phyloP scores from a whole-genome alignment of 2,113 vertebrate species.

The Syngnathus typhle region DNA sequence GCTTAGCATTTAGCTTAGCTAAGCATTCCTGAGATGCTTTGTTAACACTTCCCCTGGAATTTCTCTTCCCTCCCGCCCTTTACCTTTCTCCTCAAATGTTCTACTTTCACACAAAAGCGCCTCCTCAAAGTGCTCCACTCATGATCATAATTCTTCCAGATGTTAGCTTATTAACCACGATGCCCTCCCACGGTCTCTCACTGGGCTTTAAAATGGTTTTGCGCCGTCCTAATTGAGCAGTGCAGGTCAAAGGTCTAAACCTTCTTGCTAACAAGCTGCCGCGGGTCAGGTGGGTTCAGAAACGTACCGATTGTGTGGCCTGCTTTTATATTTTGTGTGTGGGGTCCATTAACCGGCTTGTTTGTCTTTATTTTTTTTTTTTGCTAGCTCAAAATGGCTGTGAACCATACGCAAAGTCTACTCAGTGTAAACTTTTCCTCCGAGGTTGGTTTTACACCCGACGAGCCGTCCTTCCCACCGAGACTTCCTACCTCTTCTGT shows the following conservation, averaged over 20 bases:
- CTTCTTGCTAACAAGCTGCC: slow-evolving; percentile 57
- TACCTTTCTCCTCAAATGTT: slow-evolving; percentile 51
- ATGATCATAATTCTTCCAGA: slow-evolving; percentile 68
- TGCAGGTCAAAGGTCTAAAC: slow-evolving; percentile 57
- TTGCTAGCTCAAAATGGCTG: not conserved
- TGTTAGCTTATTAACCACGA: slow-evolving; percentile 67
- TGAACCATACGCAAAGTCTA: not conserved
- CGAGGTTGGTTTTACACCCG: no score
- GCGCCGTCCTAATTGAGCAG: slow-evolving; percentile 62
- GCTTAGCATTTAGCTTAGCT: slow-evolving; percentile 34
- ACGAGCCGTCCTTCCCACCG: no score
- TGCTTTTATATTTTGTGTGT: slow-evolving; percentile 3
- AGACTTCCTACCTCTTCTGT: no score
- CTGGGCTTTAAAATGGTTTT: slow-evolving; percentile 49
- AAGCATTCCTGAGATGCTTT: slow-evolving; percentile 62
- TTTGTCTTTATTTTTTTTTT: not conserved
- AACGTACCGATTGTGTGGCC: slow-evolving; percentile 33
- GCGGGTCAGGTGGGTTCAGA: slow-evolving; percentile 48
- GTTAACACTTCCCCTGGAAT: slow-evolving; percentile 52
- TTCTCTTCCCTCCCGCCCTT: slow-evolving; percentile 22
- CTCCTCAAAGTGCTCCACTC: slow-evolving; percentile 48
- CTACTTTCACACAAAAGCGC: slow-evolving; percentile 52
- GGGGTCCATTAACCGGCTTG: not conserved
- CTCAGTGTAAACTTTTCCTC: not conserved
- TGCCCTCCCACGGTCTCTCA: slow-evolving; percentile 35